Conservation (phyloP, 2,113 vertebrate species). For the Archocentrus centrarchus region DNA sequence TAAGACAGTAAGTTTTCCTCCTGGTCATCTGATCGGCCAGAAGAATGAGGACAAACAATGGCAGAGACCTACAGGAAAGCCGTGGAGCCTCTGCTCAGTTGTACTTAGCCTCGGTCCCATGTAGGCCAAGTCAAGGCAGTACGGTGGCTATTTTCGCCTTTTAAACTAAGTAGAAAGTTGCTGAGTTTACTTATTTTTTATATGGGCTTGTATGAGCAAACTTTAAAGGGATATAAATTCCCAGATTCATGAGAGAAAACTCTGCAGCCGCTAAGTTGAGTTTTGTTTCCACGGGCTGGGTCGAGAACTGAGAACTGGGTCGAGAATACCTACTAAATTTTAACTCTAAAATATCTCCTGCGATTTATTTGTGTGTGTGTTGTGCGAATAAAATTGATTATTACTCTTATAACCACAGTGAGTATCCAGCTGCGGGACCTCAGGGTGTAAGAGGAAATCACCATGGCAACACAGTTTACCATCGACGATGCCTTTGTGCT, state of each 20-base stretch:
- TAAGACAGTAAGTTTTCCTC: slow-evolving; percentile 71
- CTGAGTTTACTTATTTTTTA: background rate
- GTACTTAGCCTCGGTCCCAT: too few relatives aligned
- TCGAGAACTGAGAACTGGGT: background rate
- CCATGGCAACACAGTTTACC: slow-evolving; percentile 82
- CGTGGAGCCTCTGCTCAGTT: background rate
- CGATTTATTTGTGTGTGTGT: background rate
- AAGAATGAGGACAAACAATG: slow-evolving; percentile 73
- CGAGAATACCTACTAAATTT: background rate
- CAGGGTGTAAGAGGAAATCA: slow-evolving; percentile 57
- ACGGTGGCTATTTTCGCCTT: background rate
- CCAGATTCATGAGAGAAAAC: background rate
- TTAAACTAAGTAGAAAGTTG: background rate
- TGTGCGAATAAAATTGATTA: background rate
- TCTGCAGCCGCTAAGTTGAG: background rate
- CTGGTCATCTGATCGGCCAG: slow-evolving; percentile 65
- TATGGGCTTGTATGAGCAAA: background rate
- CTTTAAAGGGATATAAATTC: background rate
- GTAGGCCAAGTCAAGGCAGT: background rate
- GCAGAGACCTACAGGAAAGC: slow-evolving; percentile 32
- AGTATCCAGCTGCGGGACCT: slow-evolving; percentile 24
- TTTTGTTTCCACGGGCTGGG: background rate
- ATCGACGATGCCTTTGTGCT: slow-evolving; percentile 83
- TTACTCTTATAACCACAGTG: slow-evolving; percentile 56
- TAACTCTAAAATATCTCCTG: background rate